Conservation (phyloP, 1,140 invertebrate genomes). For the Psilanteris sp. region DNA sequence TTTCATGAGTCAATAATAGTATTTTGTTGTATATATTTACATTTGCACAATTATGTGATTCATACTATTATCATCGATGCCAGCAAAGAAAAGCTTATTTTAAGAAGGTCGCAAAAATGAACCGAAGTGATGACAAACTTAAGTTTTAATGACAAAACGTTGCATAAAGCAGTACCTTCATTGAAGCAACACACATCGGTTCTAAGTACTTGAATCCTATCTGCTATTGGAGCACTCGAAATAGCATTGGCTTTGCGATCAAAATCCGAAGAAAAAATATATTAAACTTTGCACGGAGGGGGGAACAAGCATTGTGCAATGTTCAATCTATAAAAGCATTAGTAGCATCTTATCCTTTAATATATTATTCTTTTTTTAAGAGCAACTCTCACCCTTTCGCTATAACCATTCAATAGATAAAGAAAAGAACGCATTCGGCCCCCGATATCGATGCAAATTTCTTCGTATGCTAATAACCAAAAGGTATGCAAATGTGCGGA, state of each 20-base stretch:
- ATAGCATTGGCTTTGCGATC: constrained; percentile 33
- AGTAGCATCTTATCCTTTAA: constrained; percentile 78
- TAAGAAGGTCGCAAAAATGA: constrained; percentile 21
- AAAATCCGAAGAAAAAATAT: constrained; percentile 56
- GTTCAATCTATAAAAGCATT: constrained; percentile 72
- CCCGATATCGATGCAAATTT: constrained; percentile 77
- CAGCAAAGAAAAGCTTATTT: too few species aligned
- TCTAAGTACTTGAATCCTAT: constrained; percentile 39
- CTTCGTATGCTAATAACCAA: constrained; percentile 77
- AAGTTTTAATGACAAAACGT: constrained; percentile 25
- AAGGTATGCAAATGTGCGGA: constrained; percentile 77
- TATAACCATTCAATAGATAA: constrained; percentile 73
- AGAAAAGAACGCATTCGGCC: constrained; percentile 48
- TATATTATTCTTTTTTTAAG: constrained; percentile 76
- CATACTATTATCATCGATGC: too few species aligned
- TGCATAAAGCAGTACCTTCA: background rate
- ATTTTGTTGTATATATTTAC: too few species aligned
- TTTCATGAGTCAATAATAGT: too few species aligned
- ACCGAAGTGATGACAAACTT: constrained; percentile 49
- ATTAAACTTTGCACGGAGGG: constrained; percentile 69
- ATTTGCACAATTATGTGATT: too few species aligned
- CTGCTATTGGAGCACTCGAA: constrained; percentile 48
- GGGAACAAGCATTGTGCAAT: constrained; percentile 69
- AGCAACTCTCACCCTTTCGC: constrained; percentile 59
- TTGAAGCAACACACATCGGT: constrained; percentile 28